Conservation (phyloP, 2,888 invertebrate species). For the Cephonodes hylas region DNA sequence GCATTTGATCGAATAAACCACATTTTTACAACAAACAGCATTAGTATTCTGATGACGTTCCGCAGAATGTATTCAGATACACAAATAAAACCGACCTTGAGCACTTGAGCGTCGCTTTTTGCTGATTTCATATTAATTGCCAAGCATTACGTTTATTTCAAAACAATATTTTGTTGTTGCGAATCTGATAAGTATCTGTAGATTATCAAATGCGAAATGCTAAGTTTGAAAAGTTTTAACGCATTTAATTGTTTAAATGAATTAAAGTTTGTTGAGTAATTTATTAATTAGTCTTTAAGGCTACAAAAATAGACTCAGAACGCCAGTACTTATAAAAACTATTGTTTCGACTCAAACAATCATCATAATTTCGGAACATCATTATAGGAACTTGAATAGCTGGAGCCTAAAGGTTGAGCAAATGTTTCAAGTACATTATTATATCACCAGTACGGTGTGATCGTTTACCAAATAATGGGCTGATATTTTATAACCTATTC, state of each 20-base stretch:
- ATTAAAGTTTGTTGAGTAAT: not conserved
- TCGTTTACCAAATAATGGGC: too few species aligned
- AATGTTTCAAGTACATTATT: too few species aligned
- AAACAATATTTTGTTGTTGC: not conserved
- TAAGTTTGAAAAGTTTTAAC: not conserved
- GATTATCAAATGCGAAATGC: not conserved
- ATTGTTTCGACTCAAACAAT: too few species aligned
- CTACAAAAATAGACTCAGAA: too few species aligned
- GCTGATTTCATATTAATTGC: constrained; percentile 4
- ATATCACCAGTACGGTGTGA: too few species aligned
- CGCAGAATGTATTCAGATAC: not conserved
- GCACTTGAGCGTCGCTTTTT: not conserved
- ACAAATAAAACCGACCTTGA: constrained; percentile 8
- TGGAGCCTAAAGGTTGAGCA: too few species aligned
- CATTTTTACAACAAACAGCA: constrained; percentile 1
- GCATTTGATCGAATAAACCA: constrained; percentile 1
- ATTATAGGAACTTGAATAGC: too few species aligned
- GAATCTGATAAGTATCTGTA: not conserved
- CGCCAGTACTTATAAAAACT: too few species aligned
- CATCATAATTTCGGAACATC: too few species aligned
- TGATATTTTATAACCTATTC: too few species aligned
- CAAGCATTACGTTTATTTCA: not conserved
- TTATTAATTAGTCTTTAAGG: not conserved
- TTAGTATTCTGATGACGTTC: not conserved
- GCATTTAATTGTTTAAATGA: not conserved